Evolutionary conservation across 2,888 invertebrate genomes (phyloP), one percentile per base, ranked within the genome.

Genomic region (Epistrophe eligans): DNA sequence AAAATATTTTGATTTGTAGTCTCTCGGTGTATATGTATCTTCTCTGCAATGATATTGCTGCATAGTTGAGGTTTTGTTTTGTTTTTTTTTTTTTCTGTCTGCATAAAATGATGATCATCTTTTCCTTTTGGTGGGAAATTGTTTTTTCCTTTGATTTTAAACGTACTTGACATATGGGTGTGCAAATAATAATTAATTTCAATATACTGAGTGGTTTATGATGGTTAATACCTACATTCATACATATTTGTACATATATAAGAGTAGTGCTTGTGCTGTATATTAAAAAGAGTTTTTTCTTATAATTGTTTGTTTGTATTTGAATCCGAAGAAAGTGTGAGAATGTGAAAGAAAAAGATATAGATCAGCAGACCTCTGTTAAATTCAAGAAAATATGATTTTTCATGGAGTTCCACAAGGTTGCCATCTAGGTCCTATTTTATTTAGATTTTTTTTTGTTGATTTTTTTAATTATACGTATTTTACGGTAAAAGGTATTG

Each of bases 1-100:
- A 87, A 87, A 87, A 79, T 87, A 79, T 79, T 87, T 87, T 87
- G 87, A 87, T 87, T 87, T 87, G 87, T 79, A 72, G 79, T 67
- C 71, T 79, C 72, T 76, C 24, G 3, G 2, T 24, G 24, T 24
- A 24, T 24, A n/a, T n/a, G 32, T 66, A 0, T 28, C n/a, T 45
- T 45, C n/a, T 48, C 28, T 52, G 10, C 32, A 32, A 32, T 19
- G 11, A 24, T 24, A 40, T 64, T 43, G 66, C 32, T 6, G 35
- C 19, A 17, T 43, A 50, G 67, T 32, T 32, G 45, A n/a, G n/a
- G 17, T 11, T 50, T 19, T 50, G 17, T 35, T 62, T 17, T 19
- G 13, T 35, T 11, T 35, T 40, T 43, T 3, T 64, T n/a, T 17
- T 7, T 57, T 1, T 76, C 7, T 10, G 13, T 55, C 38, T 32